Evolutionary conservation across 2,113 vertebrate genomes (phyloP).

Genomic region (Semicossyphus pulcher): DNA sequence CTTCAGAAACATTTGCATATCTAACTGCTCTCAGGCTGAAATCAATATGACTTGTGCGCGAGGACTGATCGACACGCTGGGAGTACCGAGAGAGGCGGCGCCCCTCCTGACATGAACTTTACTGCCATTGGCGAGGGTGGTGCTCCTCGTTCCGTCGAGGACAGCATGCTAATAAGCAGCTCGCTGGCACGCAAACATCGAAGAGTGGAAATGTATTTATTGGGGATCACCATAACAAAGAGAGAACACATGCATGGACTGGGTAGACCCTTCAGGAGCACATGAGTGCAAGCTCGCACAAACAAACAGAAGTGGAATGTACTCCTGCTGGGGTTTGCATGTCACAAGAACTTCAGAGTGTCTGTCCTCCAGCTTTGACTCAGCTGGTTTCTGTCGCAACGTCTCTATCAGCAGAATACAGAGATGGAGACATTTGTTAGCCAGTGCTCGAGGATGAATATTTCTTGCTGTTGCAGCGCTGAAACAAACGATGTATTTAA

Average conservation of each 20-base stretch:
- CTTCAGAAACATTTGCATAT: conserved; percentile 46
- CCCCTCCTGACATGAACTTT: conserved; percentile 24
- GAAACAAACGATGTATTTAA: conserved; percentile 39
- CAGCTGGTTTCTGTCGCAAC: conserved; percentile 50
- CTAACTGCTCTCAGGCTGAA: conserved; percentile 49
- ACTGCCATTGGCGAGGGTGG: conserved; percentile 1
- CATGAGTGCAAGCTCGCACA: conserved; percentile 3
- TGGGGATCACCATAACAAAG: conserved; percentile 10
- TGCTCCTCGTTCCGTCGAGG: conserved; percentile 32
- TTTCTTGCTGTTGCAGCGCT: conserved; percentile 8
- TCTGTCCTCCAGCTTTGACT: conserved; percentile 37
- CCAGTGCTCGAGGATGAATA: conserved; percentile 2
- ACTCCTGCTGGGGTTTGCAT: conserved; percentile 49
- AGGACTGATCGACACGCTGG: conserved; percentile 3
- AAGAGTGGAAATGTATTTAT: conserved; percentile 27
- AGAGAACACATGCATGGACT: neutral
- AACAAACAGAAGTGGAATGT: conserved; percentile 9
- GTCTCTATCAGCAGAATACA: neutral
- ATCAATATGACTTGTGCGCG: conserved; percentile 15
- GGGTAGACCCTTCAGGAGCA: neutral
- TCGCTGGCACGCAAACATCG: conserved; percentile 30
- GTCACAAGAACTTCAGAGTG: conserved; percentile 52
- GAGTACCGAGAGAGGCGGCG: conserved; percentile 11
- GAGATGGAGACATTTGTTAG: conserved; percentile 27
- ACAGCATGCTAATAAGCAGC: conserved; percentile 29